Evolutionary conservation across 2,888 invertebrate genomes (phyloP).

Genomic region (Pyrrhia umbra): DNA sequence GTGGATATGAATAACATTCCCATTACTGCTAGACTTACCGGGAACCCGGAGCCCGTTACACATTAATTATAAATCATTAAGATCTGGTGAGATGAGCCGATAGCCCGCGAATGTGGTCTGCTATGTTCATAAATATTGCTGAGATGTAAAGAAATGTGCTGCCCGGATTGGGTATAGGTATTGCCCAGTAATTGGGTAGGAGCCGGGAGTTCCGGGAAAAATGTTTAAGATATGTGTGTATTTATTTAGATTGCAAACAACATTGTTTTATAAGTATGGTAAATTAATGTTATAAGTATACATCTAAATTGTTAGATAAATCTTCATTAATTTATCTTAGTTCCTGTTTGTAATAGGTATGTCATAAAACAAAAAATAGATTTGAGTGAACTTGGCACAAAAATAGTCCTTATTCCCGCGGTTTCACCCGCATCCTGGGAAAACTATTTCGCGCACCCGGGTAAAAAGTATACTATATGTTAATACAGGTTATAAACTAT

Average conservation of each 20-base stretch:
- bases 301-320: too few relatives aligned
- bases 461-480: too few relatives aligned
- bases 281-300: too few relatives aligned
- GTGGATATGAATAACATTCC: slow-evolving; percentile 1
- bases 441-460: too few relatives aligned
- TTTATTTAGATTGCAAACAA: neutral
- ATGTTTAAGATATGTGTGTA: slow-evolving; percentile 10
- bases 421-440: too few relatives aligned
- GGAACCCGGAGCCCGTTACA: slow-evolving; percentile 43
- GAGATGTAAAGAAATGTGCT: slow-evolving; percentile 2
- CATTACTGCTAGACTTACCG: slow-evolving; percentile 10
- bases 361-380: too few relatives aligned
- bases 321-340: too few relatives aligned
- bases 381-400: too few relatives aligned
- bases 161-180: slow-evolving; percentile 16
- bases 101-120: slow-evolving; percentile 31
- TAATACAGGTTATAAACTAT: too few relatives aligned
- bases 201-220: slow-evolving; percentile 1
- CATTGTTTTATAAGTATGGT: neutral
- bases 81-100: slow-evolving; percentile 25
- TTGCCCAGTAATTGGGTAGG: slow-evolving; percentile 22
- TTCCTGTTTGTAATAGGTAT: too few relatives aligned
- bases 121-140: slow-evolving; percentile 52
- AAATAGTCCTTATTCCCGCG: too few relatives aligned
- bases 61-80: slow-evolving; percentile 57